Evolutionary conservation across 2,113 vertebrate species (phyloP), one percentile per base, ranked within the genome.

Genomic region (Syngnathus scovelli): DNA sequence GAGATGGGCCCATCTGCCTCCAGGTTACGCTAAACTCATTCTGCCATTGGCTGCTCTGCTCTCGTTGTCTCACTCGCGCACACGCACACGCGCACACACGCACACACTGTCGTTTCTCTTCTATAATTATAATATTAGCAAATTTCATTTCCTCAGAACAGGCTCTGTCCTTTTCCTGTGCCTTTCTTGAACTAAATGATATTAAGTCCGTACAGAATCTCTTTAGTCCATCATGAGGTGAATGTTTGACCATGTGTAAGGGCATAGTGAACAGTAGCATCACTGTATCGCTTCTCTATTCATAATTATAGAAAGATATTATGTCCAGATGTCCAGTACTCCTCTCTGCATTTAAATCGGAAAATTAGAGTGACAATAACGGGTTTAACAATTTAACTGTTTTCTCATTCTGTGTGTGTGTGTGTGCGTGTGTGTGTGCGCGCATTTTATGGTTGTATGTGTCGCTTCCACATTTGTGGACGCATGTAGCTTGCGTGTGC

Each of bases 1-100:
- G 74, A 59, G 69, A 59, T 59, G 68, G 61, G 36, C 62, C 75
- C 78, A 69, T 79, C 80, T 82, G 78, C 76, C 72, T 74, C 46
- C 52, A 77, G 80, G 78, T 78, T 48, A 69, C 43, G 56, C 64
- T 67, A 38, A 66, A 74, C 70, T 67, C 39, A 71, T 72, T 76
- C 12, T 70, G 52, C 61, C 52, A 72, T 37, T 67, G 58, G 56
- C 49, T 75, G 37, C 41, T 70, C 33, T 60, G 61, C 46, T n/a
- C 56, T 68, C 56, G 64, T 65, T 66, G 65, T 46, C 39, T 62
- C 60, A 21, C 21, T 23, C 60, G 5, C 12, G 46, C 58, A 38
- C 48, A 16, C 9, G 2, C 52, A 2, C 11, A 5, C 44, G 13
- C 43, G 12, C 59, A 37, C 33, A 48, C 59, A 6, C 21, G 46